A percentile compares a stretch with the other conserved stretches of the same genome.
Conservation (phyloP, 1,140 invertebrate genomes). For the Scaptomyza montana region DNA sequence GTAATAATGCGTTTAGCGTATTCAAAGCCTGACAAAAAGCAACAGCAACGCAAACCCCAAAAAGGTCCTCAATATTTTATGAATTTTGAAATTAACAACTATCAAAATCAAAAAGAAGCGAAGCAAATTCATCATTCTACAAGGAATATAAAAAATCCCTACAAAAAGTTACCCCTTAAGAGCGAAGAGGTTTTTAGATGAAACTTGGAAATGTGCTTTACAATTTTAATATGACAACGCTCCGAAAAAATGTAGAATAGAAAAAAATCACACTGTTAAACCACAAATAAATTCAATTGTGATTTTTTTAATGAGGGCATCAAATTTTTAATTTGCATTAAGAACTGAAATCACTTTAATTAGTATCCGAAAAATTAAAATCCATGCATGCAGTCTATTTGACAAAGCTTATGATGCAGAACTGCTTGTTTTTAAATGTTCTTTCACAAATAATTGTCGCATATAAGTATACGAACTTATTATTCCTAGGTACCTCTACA, state of each 20-base stretch:
- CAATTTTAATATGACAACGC: not conserved
- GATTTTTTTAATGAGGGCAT: too few species aligned
- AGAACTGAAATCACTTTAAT: too few species aligned
- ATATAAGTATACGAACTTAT: too few species aligned
- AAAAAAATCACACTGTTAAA: not conserved
- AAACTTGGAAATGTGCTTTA: not conserved
- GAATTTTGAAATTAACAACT: conserved; percentile 46
- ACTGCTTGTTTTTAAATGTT: too few species aligned
- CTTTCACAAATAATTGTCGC: too few species aligned
- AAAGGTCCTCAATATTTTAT: conserved; percentile 16
- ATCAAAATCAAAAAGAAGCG: conserved; percentile 8
- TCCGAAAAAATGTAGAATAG: not conserved
- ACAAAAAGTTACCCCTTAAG: conserved; percentile 46
- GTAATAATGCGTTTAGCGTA: conserved; percentile 20
- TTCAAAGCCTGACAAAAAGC: not conserved
- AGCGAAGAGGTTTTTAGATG: conserved; percentile 18
- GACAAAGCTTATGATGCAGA: too few species aligned
- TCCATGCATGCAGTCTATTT: too few species aligned
- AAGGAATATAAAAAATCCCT: not conserved
- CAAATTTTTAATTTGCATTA: too few species aligned
- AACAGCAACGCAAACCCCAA: not conserved
- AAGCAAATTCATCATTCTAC: not conserved
- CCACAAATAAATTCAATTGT: too few species aligned
- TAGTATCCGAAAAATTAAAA: too few species aligned
- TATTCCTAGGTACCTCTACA: too few species aligned